Conservation (phyloP, 1,140 invertebrate species). For the honey bee (Apis mellifera) region DNA sequence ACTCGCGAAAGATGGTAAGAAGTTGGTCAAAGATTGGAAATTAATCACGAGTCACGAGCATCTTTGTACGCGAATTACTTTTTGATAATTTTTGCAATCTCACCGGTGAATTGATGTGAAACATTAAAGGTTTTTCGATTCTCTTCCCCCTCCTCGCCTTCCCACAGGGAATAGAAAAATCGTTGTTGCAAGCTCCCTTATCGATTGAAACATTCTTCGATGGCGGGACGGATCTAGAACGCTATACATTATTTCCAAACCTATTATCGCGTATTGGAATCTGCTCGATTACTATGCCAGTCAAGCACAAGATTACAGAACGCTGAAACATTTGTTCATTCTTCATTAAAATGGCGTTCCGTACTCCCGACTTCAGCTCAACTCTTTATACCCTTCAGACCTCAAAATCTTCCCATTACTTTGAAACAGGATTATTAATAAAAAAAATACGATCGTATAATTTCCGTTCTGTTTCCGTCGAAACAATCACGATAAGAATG, state of each 20-base stretch:
- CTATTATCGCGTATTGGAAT: not conserved
- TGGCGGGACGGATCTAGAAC: not conserved
- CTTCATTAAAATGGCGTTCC: not conserved
- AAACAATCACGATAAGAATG: too few relatives aligned
- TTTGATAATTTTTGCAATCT: slow-evolving; percentile 41
- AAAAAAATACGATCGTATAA: not conserved
- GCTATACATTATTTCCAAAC: not conserved
- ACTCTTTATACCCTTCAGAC: not conserved
- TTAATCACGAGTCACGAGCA: not conserved
- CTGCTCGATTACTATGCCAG: not conserved
- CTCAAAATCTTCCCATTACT: too few relatives aligned
- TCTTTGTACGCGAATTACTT: not conserved
- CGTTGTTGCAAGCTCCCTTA: not conserved
- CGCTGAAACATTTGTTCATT: not conserved
- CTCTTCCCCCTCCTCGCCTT: too few relatives aligned
- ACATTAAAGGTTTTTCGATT: slow-evolving; percentile 21
- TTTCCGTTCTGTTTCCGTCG: too few relatives aligned
- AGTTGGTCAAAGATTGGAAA: slow-evolving; percentile 3
- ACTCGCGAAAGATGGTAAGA: too few relatives aligned
- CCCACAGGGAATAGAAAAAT: not conserved
- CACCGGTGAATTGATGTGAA: not conserved
- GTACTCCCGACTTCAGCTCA: not conserved
- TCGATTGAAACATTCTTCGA: not conserved
- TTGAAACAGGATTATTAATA: not conserved
- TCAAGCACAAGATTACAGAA: not conserved